Evolutionary conservation across 2,888 invertebrate species (phyloP).

Genomic region (Pollenia labialis): DNA sequence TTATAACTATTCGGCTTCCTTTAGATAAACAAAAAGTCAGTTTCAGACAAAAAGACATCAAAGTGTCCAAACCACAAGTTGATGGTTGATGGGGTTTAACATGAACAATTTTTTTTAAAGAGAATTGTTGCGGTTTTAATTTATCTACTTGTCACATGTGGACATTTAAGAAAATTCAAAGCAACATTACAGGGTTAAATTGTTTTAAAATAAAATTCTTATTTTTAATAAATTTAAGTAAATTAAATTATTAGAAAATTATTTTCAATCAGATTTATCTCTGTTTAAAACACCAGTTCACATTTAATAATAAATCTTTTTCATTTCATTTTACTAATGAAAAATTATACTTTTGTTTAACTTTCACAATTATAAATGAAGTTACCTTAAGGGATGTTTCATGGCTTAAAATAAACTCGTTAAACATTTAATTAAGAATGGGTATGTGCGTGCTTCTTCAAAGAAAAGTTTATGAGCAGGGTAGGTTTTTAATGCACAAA

Average conservation of each 20-base stretch:
- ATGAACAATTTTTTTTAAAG: not conserved
- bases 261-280: not conserved
- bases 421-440: not conserved
- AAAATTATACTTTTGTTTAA: constrained; percentile 28
- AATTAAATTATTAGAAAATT: not conserved
- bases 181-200: too few species aligned
- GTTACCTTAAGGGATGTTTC: not conserved
- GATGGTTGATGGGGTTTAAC: constrained; percentile 15
- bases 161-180: not conserved
- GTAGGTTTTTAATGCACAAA: too few species aligned
- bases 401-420: constrained; percentile 40
- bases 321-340: constrained; percentile 25
- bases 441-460: too few species aligned
- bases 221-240: too few species aligned
- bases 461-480: too few species aligned
- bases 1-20: not conserved
- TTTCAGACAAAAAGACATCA: constrained; percentile 14
- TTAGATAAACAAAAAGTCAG: not conserved
- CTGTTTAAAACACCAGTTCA: not conserved
- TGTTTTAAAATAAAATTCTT: too few species aligned
- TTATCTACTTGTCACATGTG: constrained; percentile 5
- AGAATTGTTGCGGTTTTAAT: constrained; percentile 16
- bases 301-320: not conserved
- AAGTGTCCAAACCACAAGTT: constrained; percentile 32
- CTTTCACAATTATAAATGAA: constrained; percentile 31